Percentiles rank a stretch among this genome's conserved stretches.
Conservation (phyloP, 1,140 invertebrate species). For the Cyclina sinensis region DNA sequence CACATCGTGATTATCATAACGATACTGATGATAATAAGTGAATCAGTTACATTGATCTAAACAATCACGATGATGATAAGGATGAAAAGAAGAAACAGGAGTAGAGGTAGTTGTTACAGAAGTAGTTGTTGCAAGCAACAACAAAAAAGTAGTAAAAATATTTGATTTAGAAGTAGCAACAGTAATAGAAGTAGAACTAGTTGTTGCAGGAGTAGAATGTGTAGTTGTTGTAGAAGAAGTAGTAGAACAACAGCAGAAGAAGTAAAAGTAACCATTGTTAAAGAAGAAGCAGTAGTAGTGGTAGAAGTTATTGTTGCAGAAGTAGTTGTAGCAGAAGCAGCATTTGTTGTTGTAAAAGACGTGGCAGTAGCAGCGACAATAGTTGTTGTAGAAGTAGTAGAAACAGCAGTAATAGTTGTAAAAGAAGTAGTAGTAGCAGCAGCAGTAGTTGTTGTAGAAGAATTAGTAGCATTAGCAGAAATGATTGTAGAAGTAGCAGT, state of each 20-base stretch:
- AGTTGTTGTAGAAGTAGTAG: background rate
- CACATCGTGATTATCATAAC: too few species aligned
- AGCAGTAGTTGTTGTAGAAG: background rate
- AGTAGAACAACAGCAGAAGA: background rate
- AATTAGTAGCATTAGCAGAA: background rate
- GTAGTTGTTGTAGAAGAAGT: background rate
- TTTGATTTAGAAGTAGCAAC: too few species aligned
- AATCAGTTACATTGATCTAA: too few species aligned
- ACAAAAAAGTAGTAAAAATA: too few species aligned
- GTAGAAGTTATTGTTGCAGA: background rate
- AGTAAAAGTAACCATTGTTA: background rate
- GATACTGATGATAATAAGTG: too few species aligned
- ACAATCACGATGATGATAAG: too few species aligned
- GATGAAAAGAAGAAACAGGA: too few species aligned
- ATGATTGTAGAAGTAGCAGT: background rate
- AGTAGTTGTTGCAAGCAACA: too few species aligned
- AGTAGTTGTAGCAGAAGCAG: background rate
- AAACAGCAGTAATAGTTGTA: constrained; percentile 2
- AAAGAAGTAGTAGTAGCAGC: background rate
- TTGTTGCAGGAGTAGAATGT: background rate
- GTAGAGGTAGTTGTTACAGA: too few species aligned
- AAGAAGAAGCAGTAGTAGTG: background rate
- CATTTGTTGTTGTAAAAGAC: background rate
- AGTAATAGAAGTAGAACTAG: background rate
- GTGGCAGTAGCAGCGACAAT: background rate